Evolutionary conservation across 2,113 vertebrate species (phyloP).

Genomic region (Nothocercus julius): DNA sequence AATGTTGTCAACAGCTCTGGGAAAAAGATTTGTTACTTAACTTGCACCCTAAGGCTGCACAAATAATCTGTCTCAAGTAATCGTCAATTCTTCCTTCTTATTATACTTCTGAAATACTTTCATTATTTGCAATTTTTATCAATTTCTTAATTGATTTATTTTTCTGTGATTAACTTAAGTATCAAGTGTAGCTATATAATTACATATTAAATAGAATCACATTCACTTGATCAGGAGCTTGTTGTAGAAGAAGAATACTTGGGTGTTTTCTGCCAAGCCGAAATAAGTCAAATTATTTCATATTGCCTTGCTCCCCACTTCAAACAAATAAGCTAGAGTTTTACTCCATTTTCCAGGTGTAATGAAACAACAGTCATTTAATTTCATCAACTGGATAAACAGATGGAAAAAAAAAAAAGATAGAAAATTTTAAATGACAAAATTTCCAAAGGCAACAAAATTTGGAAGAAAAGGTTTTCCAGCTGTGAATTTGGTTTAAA

Average conservation of each 20-base stretch:
- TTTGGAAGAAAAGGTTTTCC: background rate
- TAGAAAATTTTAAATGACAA: background rate
- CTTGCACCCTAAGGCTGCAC: background rate
- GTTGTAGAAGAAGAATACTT: background rate
- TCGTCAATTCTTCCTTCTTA: background rate
- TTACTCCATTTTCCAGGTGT: background rate
- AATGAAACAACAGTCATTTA: background rate
- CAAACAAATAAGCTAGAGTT: background rate
- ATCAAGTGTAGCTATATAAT: background rate
- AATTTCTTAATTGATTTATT: constrained; percentile 49
- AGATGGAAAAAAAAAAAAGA: background rate
- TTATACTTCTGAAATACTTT: constrained; percentile 16
- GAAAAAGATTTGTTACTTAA: constrained; percentile 22
- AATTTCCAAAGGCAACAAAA: background rate
- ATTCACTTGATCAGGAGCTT: constrained; percentile 12
- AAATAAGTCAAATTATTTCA: background rate
- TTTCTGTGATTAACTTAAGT: constrained; percentile 60
- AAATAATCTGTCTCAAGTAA: constrained; percentile 15
- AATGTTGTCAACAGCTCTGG: constrained; percentile 21
- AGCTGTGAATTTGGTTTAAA: background rate
- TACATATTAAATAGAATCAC: constrained; percentile 24
- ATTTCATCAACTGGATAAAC: background rate
- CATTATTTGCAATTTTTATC: constrained; percentile 33
- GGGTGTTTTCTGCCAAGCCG: background rate
- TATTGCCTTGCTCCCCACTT: background rate